Evolutionary conservation across 2,888 invertebrate species (phyloP), one percentile per base, ranked within the genome.

Genomic region (Luperina testacea): DNA sequence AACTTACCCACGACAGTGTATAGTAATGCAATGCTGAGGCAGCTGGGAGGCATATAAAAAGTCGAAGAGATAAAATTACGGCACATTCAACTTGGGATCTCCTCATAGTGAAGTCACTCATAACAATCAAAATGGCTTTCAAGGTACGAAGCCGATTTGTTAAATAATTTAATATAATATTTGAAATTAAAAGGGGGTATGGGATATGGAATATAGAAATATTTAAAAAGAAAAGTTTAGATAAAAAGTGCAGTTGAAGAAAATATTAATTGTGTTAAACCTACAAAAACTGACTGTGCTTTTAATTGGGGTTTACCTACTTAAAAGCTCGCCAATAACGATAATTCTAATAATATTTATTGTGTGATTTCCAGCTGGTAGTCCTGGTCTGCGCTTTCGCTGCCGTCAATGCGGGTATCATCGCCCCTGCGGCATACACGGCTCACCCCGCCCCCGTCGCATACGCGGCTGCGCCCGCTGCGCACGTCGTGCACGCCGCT

Each of bases 11-110:
- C 78, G 84, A 85, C 53, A 61, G 59, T n/a, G 84, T 79, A 87
- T 89, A 84, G 83, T 87, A 94, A 92, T 93, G 93, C 92, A 93
- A 90, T 86, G 93, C 92, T 93, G 91, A 88, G 93, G 93, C 93
- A 88, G 74, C 87, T 81, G 80, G 45, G 90, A 89, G 86, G 70
- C 83, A 87, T 96, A 96, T 96, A 96, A 95, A 95, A 95, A 94
- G 91, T 92, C 89, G 75, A 89, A 79, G 89, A 90, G 85, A 85
- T 83, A 85, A 87, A 88, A 91, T 92, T 90, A 83, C 77, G 84
- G 92, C 91, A 96, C 96, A 96, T 95, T 96, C 94, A 92, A 93
- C 92, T 94, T 93, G 93, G 93, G 93, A 87, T 92, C 90, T 92
- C 88, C 93, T 94, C 92, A 89, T 87, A 89, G 94, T 92, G 90